These are phyloP conservation scores for Lacerta agilis DNA, from an alignment of 2,797 vertebrate species.

Conservation along the genomic window DNA sequence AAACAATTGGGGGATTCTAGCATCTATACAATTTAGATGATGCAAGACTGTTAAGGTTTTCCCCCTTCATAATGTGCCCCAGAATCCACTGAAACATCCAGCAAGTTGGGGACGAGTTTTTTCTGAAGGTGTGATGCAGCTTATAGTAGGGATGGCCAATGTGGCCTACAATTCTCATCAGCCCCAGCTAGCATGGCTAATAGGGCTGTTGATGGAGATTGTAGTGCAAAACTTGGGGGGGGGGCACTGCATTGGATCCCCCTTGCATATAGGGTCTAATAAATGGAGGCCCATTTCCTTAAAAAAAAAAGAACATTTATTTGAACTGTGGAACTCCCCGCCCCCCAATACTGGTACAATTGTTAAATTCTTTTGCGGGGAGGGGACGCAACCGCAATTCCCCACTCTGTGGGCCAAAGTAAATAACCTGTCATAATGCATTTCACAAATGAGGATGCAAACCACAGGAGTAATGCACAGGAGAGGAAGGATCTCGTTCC, in stretches of 20 bases:
- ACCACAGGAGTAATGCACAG: background rate
- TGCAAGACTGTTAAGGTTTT: background rate
- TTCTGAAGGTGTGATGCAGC: no score
- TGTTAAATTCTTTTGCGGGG: slow-evolving; percentile 30
- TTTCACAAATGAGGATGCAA: slow-evolving; percentile 8
- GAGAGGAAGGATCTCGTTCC: background rate
- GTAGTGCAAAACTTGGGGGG: no score
- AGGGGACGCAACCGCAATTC: background rate
- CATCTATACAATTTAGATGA: no score
- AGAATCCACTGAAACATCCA: background rate
- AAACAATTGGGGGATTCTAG: background rate
- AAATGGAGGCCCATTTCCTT: no score
- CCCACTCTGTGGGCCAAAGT: background rate
- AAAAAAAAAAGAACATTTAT: background rate
- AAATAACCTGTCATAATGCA: slow-evolving; percentile 13
- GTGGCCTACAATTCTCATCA: background rate
- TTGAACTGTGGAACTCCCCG: background rate
- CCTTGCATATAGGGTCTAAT: no score
- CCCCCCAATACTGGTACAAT: slow-evolving; percentile 17
- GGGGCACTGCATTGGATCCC: no score
- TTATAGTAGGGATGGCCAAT: no score
- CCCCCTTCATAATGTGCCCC: background rate
- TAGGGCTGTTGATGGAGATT: no score
- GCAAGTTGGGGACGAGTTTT: no score
- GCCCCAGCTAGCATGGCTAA: background rate